Evolutionary conservation across 2,797 vertebrate genomes (phyloP).

Genomic region (Eleutherodactylus coqui): DNA sequence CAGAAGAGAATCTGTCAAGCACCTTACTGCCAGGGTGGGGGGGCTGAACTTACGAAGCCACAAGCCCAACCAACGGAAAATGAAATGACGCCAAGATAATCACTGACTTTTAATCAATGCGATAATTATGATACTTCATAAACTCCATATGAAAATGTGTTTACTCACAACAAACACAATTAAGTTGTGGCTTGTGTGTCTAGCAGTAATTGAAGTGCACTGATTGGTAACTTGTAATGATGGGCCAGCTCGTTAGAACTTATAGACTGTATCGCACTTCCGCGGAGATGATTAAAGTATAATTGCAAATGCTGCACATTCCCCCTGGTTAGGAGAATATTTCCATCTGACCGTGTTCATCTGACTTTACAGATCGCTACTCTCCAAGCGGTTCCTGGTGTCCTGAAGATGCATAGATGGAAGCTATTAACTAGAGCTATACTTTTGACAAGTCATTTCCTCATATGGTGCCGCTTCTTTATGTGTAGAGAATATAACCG

Average conservation of each 20-base stretch:
- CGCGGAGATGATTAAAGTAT: background rate
- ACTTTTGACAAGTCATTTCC: background rate
- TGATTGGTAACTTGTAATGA: background rate
- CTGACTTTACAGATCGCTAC: background rate
- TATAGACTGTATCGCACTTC: background rate
- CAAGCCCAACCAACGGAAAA: background rate
- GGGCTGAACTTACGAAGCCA: background rate
- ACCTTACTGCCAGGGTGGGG: conserved; percentile 32
- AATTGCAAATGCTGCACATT: background rate
- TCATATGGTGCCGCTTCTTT: background rate
- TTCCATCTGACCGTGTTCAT: background rate
- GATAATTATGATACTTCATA: conserved; percentile 45
- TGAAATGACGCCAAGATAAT: background rate
- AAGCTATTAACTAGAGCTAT: conserved; percentile 6
- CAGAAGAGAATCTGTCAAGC: conserved; percentile 48
- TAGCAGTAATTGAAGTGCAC: background rate
- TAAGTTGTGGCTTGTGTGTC: conserved; percentile 2
- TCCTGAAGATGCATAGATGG: background rate
- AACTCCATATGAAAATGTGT: conserved; percentile 36
- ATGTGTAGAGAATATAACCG: background rate
- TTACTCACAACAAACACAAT: conserved; percentile 27
- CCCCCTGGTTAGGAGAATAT: background rate
- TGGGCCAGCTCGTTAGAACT: conserved; percentile 17
- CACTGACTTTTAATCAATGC: conserved; percentile 34
- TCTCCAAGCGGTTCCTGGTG: background rate